phyloP scores from a whole-genome alignment of 2,797 vertebrate genomes.

The Meriones psammophilus region DNA sequence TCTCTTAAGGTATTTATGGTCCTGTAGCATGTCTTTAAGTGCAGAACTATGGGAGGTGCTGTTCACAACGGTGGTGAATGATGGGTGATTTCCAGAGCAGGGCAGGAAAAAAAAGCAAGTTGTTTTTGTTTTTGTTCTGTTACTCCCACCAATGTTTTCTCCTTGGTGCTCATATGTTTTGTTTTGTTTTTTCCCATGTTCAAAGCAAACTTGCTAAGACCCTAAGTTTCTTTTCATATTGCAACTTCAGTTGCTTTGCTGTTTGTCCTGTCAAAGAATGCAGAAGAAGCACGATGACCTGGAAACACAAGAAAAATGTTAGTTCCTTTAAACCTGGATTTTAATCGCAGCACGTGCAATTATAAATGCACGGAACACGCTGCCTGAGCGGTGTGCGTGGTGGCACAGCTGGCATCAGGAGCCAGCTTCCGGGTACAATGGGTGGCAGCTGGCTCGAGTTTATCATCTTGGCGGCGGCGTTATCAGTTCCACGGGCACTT shows the following conservation, averaged over 20 bases:
- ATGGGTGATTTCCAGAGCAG: neutral
- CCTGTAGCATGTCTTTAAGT: neutral
- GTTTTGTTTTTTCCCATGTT: neutral
- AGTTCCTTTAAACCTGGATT: conserved; percentile 25
- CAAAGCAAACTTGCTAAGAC: neutral
- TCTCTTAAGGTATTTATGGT: neutral
- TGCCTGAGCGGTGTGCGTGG: neutral
- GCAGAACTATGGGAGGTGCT: neutral
- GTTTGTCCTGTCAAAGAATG: neutral
- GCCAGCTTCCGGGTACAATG: neutral
- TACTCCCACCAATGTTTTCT: neutral
- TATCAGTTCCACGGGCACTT: conserved; percentile 72
- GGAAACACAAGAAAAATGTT: conserved; percentile 27
- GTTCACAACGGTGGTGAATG: neutral
- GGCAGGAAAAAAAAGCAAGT: neutral
- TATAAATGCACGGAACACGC: conserved; percentile 51
- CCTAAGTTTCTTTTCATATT: neutral
- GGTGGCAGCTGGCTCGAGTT: neutral
- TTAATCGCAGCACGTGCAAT: conserved; percentile 73
- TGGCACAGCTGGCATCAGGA: neutral
- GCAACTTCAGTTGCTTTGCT: neutral
- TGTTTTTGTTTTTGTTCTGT: neutral
- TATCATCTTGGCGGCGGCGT: conserved; percentile 34
- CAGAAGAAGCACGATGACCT: conserved; percentile 19
- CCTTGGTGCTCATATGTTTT: neutral